Base-by-base conservation (phyloP, 2,797 vertebrate genomes). In the Esox lucius region DNA sequence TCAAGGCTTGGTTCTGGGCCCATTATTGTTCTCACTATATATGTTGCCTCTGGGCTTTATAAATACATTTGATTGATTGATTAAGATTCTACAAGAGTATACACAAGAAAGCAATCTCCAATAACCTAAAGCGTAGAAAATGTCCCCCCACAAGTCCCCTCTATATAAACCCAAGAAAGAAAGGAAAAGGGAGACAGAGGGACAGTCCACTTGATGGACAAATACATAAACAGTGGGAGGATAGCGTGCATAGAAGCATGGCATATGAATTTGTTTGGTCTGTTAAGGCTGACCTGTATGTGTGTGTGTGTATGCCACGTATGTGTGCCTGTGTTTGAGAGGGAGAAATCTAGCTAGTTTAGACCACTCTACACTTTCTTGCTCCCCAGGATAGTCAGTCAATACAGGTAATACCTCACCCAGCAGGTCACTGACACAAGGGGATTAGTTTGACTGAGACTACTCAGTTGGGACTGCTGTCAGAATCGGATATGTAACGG, bases 221-320 rank as follows among this genome's bases (percentile, higher is more conserved):
- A 5, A 64, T 42, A 72, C 12, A 72, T 26, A 59, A 3, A 64
- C 4, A 65, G 17, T 35, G 48, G 68, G 39, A 72, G 62, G 65
- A 74, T 74, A 74, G 68, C 72, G 59, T 16, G 2, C 75, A 77
- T 46, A 81, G 64, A 28, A 62, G 39, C 53, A 56, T 56, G n/a
- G 84, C 62, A 84, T 83, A 87, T 89, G 81, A 90, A 89, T 84
- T 88, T 85, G 88, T 31, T 11, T 19, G 42, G 68, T 46, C 24
- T 49, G 26, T 70, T 31, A 17, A 66, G 64, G 24, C 24, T 33
- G 33, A n/a, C 66, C 39, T 13, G 51, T n/a, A 16, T 53, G 48
- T 49, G 48, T 16, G 48, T 49, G 48, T 49, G 6, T 19, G 1
- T 17, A 5, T 49, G 48, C 13, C 11, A 15, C 1, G 48, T 16